Conservation (phyloP, 2,113 vertebrate species). For the Microtus ochrogaster region DNA sequence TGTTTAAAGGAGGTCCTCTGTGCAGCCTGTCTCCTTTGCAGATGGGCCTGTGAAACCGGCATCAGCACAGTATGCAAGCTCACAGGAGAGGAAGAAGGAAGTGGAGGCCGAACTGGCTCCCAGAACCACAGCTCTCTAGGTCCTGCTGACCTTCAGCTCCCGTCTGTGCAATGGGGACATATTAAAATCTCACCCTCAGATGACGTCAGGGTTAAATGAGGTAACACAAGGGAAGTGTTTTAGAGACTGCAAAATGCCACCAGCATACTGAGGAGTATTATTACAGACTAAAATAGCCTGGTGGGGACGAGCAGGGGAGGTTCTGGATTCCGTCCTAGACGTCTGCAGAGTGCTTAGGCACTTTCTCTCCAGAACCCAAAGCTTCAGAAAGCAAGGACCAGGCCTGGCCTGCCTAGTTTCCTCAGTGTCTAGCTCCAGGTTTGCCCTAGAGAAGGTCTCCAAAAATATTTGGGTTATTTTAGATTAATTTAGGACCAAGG, state of each 20-base stretch:
- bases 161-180: not conserved
- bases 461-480: not conserved
- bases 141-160: not conserved
- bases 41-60: not conserved
- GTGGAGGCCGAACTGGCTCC: not conserved
- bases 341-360: not conserved
- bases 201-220: constrained; percentile 52
- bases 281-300: constrained; percentile 66
- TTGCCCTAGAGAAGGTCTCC: not conserved
- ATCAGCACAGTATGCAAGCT: not conserved
- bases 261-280: constrained; percentile 35
- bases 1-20: not conserved
- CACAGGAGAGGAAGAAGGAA: not conserved
- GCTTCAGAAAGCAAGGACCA: not conserved
- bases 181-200: not conserved
- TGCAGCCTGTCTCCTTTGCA: not conserved
- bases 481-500: not conserved
- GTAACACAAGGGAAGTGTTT: constrained; percentile 27
- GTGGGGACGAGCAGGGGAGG: constrained; percentile 19
- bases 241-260: constrained; percentile 29
- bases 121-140: not conserved
- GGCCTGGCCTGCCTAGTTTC: constrained; percentile 22
- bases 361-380: not conserved
- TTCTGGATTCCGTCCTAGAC: constrained; percentile 44
- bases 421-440: not conserved